Base-by-base conservation (phyloP, 2,797 vertebrate species). In the Tympanoctomys barrerae region DNA sequence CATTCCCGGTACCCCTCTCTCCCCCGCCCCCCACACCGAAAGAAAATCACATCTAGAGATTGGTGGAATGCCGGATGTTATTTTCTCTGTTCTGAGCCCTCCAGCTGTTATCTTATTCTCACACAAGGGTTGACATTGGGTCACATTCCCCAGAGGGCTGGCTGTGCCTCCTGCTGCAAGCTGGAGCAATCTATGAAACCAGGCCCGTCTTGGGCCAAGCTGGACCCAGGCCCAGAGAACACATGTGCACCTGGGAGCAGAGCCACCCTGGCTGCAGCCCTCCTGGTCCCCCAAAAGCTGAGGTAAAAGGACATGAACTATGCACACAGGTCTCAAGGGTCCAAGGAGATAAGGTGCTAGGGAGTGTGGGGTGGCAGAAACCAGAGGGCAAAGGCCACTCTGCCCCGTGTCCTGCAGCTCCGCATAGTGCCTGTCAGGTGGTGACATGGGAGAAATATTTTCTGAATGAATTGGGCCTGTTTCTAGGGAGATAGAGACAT, bases 61-160 rank as follows among this genome's bases (percentile, higher is more conserved):
- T 64, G n/a, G 42, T 46, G 33, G 61, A 46, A 57, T 8, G 5
- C 16, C 71, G 33, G 66, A 36, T 54, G 26, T 71, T 54, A 54
- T 71, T 64, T 70, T 91, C 81, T 93, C 70, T 59, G 39, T 39
- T 81, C 84, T 73, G 62, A 88, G 57, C 1, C 24, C 46, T 42
- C 90, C 75, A 96, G 88, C 94, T 95, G 83, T 66, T 82, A 85
- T 90, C 86, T 61, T 81, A 39, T 89, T 87, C 84, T 93, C 77
- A 75, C 52, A 57, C 49, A 59, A 62, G 77, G 70, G 89, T 91
- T 85, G 84, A 89, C 42, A 14, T 5, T 11, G 26, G 94, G 90
- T 94, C 95, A 95, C 64, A 90, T 88, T 95, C 94, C 84, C 59
- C 24, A 24, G 70, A 89, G 26, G 57, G 59, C 83, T 84, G 89